Conservation (phyloP, 2,888 invertebrate genomes). For the Brachypalpus laphriformis region DNA sequence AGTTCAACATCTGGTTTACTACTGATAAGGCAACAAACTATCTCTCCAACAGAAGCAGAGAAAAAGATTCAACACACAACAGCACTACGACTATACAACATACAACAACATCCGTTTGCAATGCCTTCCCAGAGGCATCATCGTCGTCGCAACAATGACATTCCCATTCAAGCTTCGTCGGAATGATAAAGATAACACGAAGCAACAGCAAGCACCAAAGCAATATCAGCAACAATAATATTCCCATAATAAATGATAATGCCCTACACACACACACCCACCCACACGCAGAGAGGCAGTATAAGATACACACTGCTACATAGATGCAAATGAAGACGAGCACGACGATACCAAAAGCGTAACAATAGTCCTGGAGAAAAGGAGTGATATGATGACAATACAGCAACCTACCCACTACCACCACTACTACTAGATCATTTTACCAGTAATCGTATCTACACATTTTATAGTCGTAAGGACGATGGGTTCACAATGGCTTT, state of each 20-base stretch:
- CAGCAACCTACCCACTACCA: background rate
- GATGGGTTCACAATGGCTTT: conserved; percentile 41
- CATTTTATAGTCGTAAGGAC: conserved; percentile 42
- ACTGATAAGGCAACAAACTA: conserved; percentile 67
- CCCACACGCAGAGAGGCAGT: background rate
- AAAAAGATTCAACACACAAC: conserved; percentile 29
- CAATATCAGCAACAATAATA: conserved; percentile 72
- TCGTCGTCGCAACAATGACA: conserved; percentile 65
- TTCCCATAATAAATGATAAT: conserved; percentile 71
- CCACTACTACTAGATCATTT: conserved; percentile 46
- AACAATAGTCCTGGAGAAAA: conserved; percentile 59
- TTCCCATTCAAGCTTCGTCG: conserved; percentile 66
- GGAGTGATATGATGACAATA: conserved; percentile 46
- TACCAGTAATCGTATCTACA: conserved; percentile 25
- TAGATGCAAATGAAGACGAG: conserved; percentile 68
- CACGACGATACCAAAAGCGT: conserved; percentile 32
- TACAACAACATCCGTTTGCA: conserved; percentile 65
- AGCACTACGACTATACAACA: background rate
- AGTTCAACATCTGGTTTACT: conserved; percentile 63
- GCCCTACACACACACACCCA: conserved; percentile 21
- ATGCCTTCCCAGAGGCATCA: conserved; percentile 67
- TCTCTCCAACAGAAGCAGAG: conserved; percentile 20
- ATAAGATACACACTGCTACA: background rate
- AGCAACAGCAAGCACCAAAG: conserved; percentile 62
- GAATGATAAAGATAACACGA: conserved; percentile 69